Base-by-base conservation (phyloP, 2,888 invertebrate species). In the Ganaspis brasiliensis region DNA sequence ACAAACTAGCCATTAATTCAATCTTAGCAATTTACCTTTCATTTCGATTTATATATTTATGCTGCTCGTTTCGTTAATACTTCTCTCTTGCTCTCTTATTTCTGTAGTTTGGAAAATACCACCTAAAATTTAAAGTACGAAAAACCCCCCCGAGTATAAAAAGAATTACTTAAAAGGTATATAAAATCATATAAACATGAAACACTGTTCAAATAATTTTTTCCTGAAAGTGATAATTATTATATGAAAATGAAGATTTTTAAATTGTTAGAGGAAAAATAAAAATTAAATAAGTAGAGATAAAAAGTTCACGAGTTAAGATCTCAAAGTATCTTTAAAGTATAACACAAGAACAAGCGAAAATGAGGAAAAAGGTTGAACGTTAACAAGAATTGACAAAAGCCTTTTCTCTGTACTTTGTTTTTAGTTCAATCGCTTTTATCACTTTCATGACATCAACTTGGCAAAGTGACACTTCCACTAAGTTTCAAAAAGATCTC, bases 371-470 rank as follows among this genome's bases (percentile, higher is more conserved):
- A 67, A 67, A 45, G 21, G 31, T 19, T 16, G 16, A 37, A 67
- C 14, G 45, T 21, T 45, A 67, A 45, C 45, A 45, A 67, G 67
- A 45, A 67, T 67, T 67, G 67, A 45, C 45, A 45, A 45, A 21
- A 63, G 35, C 45, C 67, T 67, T 45, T 45, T 45, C 6, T 2
- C 19, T 45, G 16, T 19, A n/a, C n/a, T 26, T 24, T 45, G 40
- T 45, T 67, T 67, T 24, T n/a, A 67, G 45, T 24, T n/a, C n/a
- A 24, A 19, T 40, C 40, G 8, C 24, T 45, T n/a, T 67, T 45
- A 45, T 45, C 26, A 21, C 63, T 21, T 24, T 63, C 6, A 45
- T 21, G 40, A 16, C 40, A 21, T 45, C 9, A 24, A 63, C 40
- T 63, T 40, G 40, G 3, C n/a, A 45, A 40, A 67, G 21, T 45